Evolutionary conservation across 2,113 vertebrate species (phyloP), one percentile per base, ranked within the genome.

Genomic region (Enhydra lutris): DNA sequence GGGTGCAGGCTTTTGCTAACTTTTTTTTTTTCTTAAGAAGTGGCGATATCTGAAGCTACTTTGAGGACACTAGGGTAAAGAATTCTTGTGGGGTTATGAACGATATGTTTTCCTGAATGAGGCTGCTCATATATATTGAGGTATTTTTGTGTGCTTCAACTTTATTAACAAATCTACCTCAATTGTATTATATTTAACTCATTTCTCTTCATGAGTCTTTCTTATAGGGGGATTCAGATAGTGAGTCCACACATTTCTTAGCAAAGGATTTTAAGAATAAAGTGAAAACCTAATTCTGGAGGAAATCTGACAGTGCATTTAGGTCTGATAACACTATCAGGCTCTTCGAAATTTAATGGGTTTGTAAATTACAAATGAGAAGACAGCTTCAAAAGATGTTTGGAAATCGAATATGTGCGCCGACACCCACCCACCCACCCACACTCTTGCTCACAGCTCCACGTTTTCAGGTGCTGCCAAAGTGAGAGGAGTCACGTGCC

Each of bases 321-420:
- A 96, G 55, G 14, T 91, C 42, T 95, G 69, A 92, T 89, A 93
- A 86, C 39, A 89, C 45, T 36, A 29, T 34, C 11, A 45, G 61
- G 14, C 65, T 95, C 50, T 95, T 96, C 59, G 86, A 96, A 80
- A 78, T 94, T 87, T 20, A 61, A 80, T 67, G 65, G 76, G 71
- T 97, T 95, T 97, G 84, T 88, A 97, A 94, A 91, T 96, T 69
- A 96, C 83, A 65, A 94, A 80, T 36, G 65, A 92, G 80, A 91
- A 85, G 21, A 83, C 31, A 93, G 17, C 65, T 94, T 94, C 52
- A 84, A 94, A 97, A 88, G 34, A 69, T 74, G 71, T 94, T 94
- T 94, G 71, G 67, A 73, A 97, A 86, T 79, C 26, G 59, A 95
- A 52, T 74, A 39, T 83, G 31, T 34, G 55, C 6, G 5, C 34